A percentile compares a stretch with the other conserved stretches of the same genome.
These are phyloP conservation scores for Eumaeus atala DNA, from an alignment of 1,140 invertebrate genomes.

Conservation along the genomic window DNA sequence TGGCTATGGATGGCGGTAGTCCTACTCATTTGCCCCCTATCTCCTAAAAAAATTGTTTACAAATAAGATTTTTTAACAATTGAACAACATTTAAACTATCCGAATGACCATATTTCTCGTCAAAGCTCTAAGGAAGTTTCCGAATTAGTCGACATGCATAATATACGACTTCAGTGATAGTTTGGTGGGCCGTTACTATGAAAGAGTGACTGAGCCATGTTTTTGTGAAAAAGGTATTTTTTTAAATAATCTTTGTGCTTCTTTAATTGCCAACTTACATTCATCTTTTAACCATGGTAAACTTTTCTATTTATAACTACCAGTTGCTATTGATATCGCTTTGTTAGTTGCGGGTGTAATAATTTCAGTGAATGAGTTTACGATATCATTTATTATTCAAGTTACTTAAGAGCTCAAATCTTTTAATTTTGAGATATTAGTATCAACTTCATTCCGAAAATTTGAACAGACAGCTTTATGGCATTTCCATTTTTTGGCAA, in stretches of 20 bases:
- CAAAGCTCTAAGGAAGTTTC: too few species aligned
- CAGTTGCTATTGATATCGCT: conserved; percentile 30
- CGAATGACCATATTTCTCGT: too few species aligned
- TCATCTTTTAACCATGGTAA: conserved; percentile 46
- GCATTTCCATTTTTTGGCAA: conserved; percentile 23
- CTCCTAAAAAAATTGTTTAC: too few species aligned
- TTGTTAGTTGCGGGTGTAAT: conserved; percentile 30
- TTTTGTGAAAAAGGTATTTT: too few species aligned
- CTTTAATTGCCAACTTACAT: conserved; percentile 33
- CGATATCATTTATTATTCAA: conserved; percentile 23
- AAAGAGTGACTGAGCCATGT: too few species aligned
- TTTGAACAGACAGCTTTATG: conserved; percentile 33
- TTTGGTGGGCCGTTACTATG: too few species aligned
- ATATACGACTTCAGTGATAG: too few species aligned
- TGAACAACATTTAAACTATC: too few species aligned
- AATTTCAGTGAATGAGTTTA: conserved; percentile 27
- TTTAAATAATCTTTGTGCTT: conserved; percentile 31
- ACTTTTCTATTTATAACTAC: conserved; percentile 24
- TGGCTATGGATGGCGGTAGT: too few species aligned
- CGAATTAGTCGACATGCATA: too few species aligned
- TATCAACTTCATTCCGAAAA: conserved; percentile 26
- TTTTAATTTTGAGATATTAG: conserved; percentile 16
- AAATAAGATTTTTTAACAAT: too few species aligned
- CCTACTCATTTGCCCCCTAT: too few species aligned
- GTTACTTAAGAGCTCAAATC: background rate